Conservation (phyloP, 2,888 invertebrate genomes). For the Lymantria monacha region DNA sequence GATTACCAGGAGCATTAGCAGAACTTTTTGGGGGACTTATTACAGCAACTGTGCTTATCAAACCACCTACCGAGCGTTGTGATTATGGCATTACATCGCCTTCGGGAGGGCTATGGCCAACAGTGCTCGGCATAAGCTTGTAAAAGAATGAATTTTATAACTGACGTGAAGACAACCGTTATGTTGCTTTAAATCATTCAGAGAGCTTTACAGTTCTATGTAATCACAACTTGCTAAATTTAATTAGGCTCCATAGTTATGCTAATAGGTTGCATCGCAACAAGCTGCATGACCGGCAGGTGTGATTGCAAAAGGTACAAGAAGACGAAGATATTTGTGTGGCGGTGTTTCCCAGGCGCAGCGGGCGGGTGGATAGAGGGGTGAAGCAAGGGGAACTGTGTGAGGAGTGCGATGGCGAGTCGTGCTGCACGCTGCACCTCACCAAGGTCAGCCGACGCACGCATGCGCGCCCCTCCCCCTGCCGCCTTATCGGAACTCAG, state of each 20-base stretch:
- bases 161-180: too few species aligned
- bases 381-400: constrained; percentile 23
- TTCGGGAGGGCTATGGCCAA: too few species aligned
- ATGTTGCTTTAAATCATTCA: too few species aligned
- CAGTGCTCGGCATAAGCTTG: too few species aligned
- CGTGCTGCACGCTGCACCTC: constrained; percentile 77
- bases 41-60: too few species aligned
- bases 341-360: constrained; percentile 49
- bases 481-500: constrained; percentile 40
- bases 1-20: too few species aligned
- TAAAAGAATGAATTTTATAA: too few species aligned
- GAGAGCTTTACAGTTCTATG: too few species aligned
- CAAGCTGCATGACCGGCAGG: constrained; percentile 77
- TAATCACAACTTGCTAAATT: too few species aligned
- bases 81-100: too few species aligned
- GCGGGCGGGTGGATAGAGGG: constrained; percentile 31
- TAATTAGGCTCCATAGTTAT: constrained; percentile 54
- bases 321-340: constrained; percentile 50
- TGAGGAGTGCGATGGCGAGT: constrained; percentile 31
- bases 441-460: constrained; percentile 77
- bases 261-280: constrained; percentile 62
- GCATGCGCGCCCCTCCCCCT: constrained; percentile 64
- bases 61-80: too few species aligned
- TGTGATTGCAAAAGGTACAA: constrained; percentile 58
- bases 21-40: too few species aligned